phyloP scores from a whole-genome alignment of 2,888 invertebrate species.

The Tridacna crocea region DNA sequence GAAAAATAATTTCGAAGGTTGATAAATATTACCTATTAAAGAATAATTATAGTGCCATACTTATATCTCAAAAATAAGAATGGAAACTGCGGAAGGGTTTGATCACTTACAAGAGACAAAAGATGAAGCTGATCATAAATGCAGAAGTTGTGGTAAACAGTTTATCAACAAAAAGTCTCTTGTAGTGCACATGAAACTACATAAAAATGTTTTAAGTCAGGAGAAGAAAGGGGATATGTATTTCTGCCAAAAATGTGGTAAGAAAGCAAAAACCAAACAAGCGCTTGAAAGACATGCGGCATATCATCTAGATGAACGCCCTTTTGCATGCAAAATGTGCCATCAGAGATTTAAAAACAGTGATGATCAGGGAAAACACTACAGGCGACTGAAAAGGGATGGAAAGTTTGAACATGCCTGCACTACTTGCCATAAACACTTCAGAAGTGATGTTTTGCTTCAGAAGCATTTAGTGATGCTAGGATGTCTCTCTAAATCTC shows the following conservation, averaged over 20 bases:
- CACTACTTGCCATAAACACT: conserved; percentile 52
- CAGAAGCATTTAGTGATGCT: conserved; percentile 48
- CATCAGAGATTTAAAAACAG: conserved; percentile 55
- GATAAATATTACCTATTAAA: neutral
- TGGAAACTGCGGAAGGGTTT: neutral
- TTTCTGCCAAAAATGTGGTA: conserved; percentile 47
- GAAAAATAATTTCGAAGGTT: neutral
- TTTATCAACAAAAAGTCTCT: neutral
- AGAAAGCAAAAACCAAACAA: conserved; percentile 52
- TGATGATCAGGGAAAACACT: conserved; percentile 56
- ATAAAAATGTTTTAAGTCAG: neutral
- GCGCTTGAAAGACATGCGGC: conserved; percentile 56
- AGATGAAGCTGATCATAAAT: neutral
- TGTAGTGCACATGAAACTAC: neutral
- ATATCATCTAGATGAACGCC: conserved; percentile 48
- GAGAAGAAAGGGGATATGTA: conserved; percentile 12
- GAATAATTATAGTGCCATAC: too few relatives aligned
- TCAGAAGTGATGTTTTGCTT: conserved; percentile 37
- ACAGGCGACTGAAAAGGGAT: conserved; percentile 45
- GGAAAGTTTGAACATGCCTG: conserved; percentile 49
- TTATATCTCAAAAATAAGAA: neutral
- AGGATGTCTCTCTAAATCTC: conserved; percentile 30
- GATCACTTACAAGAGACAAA: neutral
- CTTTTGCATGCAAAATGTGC: conserved; percentile 48
- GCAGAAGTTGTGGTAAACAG: neutral